Conservation (phyloP, 1,140 invertebrate genomes). For the Dufourea novaeangliae region DNA sequence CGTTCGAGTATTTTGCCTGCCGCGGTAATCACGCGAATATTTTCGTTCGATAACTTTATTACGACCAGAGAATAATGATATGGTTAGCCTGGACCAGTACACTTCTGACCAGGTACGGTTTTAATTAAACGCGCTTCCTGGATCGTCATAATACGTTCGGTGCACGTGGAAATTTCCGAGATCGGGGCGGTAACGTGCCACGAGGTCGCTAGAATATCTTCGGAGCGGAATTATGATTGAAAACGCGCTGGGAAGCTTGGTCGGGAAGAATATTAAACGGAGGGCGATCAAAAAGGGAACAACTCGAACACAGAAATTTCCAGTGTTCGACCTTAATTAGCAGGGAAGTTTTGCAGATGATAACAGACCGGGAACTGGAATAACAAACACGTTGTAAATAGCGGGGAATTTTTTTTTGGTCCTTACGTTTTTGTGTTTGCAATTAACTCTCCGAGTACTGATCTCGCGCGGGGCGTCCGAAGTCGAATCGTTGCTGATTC, state of each 20-base stretch:
- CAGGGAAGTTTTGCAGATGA: not conserved
- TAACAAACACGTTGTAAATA: not conserved
- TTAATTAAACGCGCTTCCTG: conserved; percentile 13
- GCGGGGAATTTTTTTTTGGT: not conserved
- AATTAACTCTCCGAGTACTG: too few relatives aligned
- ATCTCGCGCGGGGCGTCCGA: too few relatives aligned
- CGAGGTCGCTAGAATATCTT: not conserved
- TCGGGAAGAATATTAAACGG: not conserved
- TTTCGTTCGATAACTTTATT: not conserved
- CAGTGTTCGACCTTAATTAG: not conserved
- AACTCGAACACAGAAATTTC: not conserved
- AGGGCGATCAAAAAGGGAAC: not conserved
- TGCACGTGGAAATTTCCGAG: not conserved
- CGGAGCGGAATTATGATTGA: not conserved
- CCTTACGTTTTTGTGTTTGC: too few relatives aligned
- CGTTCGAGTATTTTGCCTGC: too few relatives aligned
- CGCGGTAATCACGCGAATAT: not conserved
- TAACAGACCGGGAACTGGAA: not conserved
- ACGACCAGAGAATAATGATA: not conserved
- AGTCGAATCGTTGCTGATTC: too few relatives aligned
- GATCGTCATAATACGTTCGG: not conserved
- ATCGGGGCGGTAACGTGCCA: not conserved
- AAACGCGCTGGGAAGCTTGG: not conserved
- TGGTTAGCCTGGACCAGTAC: not conserved
- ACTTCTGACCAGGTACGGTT: not conserved